These are phyloP conservation scores for Sisor rabdophorus DNA, from an alignment of 2,113 vertebrate genomes.

Conservation along the genomic window DNA sequence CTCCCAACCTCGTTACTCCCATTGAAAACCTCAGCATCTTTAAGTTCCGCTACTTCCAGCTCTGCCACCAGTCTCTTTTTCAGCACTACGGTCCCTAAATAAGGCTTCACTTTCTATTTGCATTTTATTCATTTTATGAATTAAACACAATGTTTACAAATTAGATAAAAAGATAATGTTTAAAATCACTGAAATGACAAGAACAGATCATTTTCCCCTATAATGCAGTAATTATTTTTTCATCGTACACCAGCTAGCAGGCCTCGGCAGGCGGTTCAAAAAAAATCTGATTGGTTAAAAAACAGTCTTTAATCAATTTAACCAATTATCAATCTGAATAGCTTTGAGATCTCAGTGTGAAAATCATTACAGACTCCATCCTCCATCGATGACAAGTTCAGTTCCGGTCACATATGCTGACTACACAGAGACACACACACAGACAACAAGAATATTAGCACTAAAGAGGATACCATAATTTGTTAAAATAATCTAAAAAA, in stretches of 20 bases:
- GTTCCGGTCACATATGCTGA: slow-evolving; percentile 87
- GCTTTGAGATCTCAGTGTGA: too few relatives aligned
- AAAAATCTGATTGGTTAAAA: too few relatives aligned
- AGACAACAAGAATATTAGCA: not conserved
- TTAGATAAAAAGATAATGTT: not conserved
- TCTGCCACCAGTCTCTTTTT: too few relatives aligned
- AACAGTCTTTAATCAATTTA: not conserved
- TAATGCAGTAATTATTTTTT: not conserved
- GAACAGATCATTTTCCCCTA: too few relatives aligned
- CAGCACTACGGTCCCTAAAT: too few relatives aligned
- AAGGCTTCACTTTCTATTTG: not conserved
- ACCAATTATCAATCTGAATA: too few relatives aligned
- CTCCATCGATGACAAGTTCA: slow-evolving; percentile 88
- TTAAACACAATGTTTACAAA: not conserved
- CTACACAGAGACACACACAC: slow-evolving; percentile 61
- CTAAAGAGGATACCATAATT: not conserved
- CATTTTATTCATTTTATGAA: not conserved
- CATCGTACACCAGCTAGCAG: too few relatives aligned
- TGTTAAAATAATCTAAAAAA: not conserved
- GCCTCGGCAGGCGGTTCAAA: too few relatives aligned
- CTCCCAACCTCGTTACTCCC: too few relatives aligned
- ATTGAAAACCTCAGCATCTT: too few relatives aligned
- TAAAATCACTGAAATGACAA: not conserved
- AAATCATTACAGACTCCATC: slow-evolving; percentile 84
- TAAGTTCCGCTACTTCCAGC: too few relatives aligned